Base-by-base conservation (phyloP, 37 sponge, comb jelly and placozoan genomes). In the Petrosia ficiformis region DNA sequence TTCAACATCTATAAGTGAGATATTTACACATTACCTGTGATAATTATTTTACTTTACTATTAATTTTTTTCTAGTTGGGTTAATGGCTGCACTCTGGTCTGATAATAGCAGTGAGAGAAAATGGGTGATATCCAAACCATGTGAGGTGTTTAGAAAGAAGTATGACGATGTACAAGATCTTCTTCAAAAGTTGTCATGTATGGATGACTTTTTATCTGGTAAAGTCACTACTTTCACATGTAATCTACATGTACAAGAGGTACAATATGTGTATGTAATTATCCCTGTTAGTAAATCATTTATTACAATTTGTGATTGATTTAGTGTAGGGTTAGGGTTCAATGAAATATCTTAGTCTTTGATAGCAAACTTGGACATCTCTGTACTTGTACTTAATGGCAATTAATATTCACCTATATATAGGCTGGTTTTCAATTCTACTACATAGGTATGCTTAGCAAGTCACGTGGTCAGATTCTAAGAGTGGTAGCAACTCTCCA, bases 361-460 rank as follows among this genome's bases (percentile, higher is more conserved):
- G n/a, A n/a, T n/a, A n/a, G n/a, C n/a, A n/a, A n/a, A n/a, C n/a
- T n/a, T n/a, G n/a, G n/a, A n/a, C n/a, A n/a, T n/a, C n/a, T n/a
- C n/a, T n/a, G n/a, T n/a, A 48, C 54, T 19, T 48, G 54, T 48
- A 48, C 54, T n/a, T n/a, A n/a, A n/a, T n/a, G n/a, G n/a, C n/a
- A n/a, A n/a, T n/a, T n/a, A n/a, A n/a, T n/a, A n/a, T n/a, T n/a
- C n/a, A n/a, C n/a, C n/a, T n/a, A n/a, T n/a, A n/a, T n/a, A n/a
- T n/a, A 19, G 16, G 16, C 16, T 19, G 16, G 14, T 48, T 19
- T 48, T 10, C 54, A 48, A 48, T 48, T 10, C 10, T 19, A 19
- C 16, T 48, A 48, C 52, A 24, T 43, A 83, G 84, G 84, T 61
- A 70, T 70, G 72, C 44, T 83, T 14, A 83, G 84, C 28, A 83